These are phyloP conservation scores for Hypsopygia costalis DNA, from an alignment of 2,888 invertebrate species.

Conservation along the genomic window DNA sequence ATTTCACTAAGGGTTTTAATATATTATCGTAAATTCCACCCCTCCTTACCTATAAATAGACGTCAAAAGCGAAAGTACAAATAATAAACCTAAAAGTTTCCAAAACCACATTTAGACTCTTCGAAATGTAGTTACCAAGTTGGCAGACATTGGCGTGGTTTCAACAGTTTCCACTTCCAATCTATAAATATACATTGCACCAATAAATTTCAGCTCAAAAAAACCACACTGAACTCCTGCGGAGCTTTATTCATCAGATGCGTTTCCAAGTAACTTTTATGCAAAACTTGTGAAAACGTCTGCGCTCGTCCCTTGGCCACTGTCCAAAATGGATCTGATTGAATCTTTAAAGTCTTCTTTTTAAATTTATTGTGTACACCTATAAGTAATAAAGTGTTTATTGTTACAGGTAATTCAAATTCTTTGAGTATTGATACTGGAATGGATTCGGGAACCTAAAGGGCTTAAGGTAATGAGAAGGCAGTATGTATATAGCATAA, in stretches of 20 bases:
- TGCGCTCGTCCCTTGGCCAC: slow-evolving; percentile 47
- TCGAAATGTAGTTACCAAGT: slow-evolving; percentile 38
- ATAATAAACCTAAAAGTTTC: slow-evolving; percentile 29
- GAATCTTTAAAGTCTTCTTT: slow-evolving; percentile 9
- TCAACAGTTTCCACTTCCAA: slow-evolving; percentile 35
- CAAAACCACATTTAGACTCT: slow-evolving; percentile 33
- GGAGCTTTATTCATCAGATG: slow-evolving; percentile 55
- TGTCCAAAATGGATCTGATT: slow-evolving; percentile 34
- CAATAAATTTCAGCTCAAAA: slow-evolving; percentile 48
- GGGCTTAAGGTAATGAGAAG: no score
- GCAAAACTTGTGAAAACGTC: slow-evolving; percentile 55
- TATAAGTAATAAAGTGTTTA: slow-evolving; percentile 9
- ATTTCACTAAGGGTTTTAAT: no score
- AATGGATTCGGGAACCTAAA: no score
- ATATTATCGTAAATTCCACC: no score
- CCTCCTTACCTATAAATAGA: slow-evolving; percentile 7
- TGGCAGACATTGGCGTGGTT: slow-evolving; percentile 47
- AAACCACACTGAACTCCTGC: slow-evolving; percentile 34
- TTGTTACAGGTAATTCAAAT: slow-evolving; percentile 24
- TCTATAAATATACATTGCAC: slow-evolving; percentile 49
- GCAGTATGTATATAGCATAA: no score
- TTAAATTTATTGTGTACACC: slow-evolving; percentile 9
- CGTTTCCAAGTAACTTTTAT: slow-evolving; percentile 51
- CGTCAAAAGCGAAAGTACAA: slow-evolving; percentile 23
- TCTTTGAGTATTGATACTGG: slow-evolving; percentile 3